A percentile compares a stretch with the other conserved stretches of the same genome.
Evolutionary conservation across 2,888 invertebrate species (phyloP).

Genomic region (Mesorhabditis belari): DNA sequence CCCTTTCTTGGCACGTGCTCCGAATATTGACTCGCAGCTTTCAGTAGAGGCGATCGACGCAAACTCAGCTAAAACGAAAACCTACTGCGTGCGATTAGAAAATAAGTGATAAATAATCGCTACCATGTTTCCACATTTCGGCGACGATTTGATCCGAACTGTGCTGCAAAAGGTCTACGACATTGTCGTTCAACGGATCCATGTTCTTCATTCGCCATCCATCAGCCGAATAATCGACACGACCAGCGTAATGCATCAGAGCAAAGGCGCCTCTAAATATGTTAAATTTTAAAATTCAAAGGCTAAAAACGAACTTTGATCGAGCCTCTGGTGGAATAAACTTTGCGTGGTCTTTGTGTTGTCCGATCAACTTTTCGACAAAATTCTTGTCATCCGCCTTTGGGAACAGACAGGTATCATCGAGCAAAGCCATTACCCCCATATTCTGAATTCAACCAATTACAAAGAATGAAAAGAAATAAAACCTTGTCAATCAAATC

Average conservation of each 20-base stretch:
- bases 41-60: conserved; percentile 61
- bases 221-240: conserved; percentile 82
- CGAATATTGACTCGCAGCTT: conserved; percentile 75
- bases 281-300: too few relatives aligned
- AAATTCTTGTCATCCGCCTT: conserved; percentile 98
- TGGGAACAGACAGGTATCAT: conserved; percentile 99
- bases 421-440: conserved; percentile 94
- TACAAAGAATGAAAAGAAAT: background rate
- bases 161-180: conserved; percentile 83
- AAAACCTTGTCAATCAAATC: conserved; percentile 86
- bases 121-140: conserved; percentile 93
- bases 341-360: conserved; percentile 91
- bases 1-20: conserved; percentile 68
- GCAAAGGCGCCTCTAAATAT: conserved; percentile 77
- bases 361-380: conserved; percentile 86
- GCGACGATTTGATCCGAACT: conserved; percentile 90
- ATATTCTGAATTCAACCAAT: conserved; percentile 66
- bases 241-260: conserved; percentile 58
- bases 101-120: conserved; percentile 11
- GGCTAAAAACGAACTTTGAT: too few relatives aligned
- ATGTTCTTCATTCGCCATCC: conserved; percentile 99
- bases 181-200: conserved; percentile 98
- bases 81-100: background rate
- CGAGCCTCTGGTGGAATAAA: conserved; percentile 68
- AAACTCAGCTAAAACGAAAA: conserved; percentile 72